Base-by-base conservation (phyloP, 2,797 vertebrate species). In the Sebastiscus tertius region DNA sequence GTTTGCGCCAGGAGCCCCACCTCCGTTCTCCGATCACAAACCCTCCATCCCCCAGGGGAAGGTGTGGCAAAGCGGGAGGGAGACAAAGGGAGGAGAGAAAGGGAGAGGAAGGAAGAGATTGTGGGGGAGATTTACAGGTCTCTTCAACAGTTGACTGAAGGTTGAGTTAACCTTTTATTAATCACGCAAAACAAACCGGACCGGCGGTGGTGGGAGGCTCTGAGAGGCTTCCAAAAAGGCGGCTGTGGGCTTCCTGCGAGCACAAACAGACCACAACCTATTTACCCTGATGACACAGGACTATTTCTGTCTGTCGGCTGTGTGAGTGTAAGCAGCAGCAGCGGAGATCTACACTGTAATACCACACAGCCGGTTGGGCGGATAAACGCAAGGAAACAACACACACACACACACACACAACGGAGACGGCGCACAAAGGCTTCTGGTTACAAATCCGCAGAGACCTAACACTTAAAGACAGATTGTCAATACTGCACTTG, bases 91-190 rank as follows among this genome's bases (percentile, higher is more conserved):
- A 85, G 79, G 91, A 90, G 92, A 92, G 89, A 92, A 92, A 91
- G 89, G 85, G 80, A 94, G 91, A 93, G 92, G 93, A 94, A 93
- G 92, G 92, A 93, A 92, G 92, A 93, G 92, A 93, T 94, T 93
- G 90, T 69, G 73, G 73, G 85, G 82, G 88, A 92, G 91, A 92
- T 93, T 94, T 93, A 91, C 86, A 90, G 82, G 84, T 83, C 86
- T 89, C 88, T 82, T 85, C 80, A 85, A 74, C 88, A 85, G 90
- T 89, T 80, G 82, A 90, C 85, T 87, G 86, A 83, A 73, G 87
- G 84, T 77, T 92, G 76, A 80, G 83, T 92, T 92, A 92, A 89
- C 89, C 88, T 93, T 94, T 93, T 93, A 93, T 92, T 93, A 92
- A 92, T 93, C 77, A 13, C 87, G 86, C 90, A 92, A 83, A 92